Conservation (phyloP, 2,113 vertebrate genomes). For the Upupa epops region DNA sequence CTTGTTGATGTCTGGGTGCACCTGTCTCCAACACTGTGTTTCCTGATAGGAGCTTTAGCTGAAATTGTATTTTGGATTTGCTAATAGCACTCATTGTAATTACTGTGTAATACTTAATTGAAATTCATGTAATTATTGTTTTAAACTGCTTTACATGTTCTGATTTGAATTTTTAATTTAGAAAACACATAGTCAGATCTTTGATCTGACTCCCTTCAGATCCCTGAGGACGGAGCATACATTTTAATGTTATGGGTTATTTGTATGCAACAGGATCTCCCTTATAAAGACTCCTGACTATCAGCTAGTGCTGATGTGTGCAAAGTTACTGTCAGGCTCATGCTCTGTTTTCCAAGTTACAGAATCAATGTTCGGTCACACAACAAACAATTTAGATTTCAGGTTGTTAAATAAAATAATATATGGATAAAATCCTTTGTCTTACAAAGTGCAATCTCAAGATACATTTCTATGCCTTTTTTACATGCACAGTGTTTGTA, state of each 20-base stretch:
- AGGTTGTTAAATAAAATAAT: not conserved
- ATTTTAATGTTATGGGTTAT: constrained; percentile 42
- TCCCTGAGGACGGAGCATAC: not conserved
- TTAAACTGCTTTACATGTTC: constrained; percentile 68
- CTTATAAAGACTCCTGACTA: not conserved
- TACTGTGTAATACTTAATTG: constrained; percentile 60
- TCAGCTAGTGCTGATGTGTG: not conserved
- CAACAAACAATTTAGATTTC: not conserved
- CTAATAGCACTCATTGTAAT: constrained; percentile 73
- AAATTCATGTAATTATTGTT: constrained; percentile 77
- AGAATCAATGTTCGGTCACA: not conserved
- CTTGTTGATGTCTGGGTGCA: not conserved
- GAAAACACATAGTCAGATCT: constrained; percentile 38
- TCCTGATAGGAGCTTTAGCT: constrained; percentile 14
- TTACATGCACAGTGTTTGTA: not conserved
- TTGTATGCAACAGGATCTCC: not conserved
- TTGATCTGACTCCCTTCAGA: constrained; percentile 60
- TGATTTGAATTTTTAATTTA: constrained; percentile 72
- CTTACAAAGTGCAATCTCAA: not conserved
- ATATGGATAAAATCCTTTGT: not conserved
- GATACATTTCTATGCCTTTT: not conserved
- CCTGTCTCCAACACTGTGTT: constrained; percentile 44
- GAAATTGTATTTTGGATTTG: constrained; percentile 48
- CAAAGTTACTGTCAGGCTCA: not conserved
- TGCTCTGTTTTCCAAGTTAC: not conserved